phyloP scores from a whole-genome alignment of 2,113 vertebrate species.

The Edolisoma coerulescens region DNA sequence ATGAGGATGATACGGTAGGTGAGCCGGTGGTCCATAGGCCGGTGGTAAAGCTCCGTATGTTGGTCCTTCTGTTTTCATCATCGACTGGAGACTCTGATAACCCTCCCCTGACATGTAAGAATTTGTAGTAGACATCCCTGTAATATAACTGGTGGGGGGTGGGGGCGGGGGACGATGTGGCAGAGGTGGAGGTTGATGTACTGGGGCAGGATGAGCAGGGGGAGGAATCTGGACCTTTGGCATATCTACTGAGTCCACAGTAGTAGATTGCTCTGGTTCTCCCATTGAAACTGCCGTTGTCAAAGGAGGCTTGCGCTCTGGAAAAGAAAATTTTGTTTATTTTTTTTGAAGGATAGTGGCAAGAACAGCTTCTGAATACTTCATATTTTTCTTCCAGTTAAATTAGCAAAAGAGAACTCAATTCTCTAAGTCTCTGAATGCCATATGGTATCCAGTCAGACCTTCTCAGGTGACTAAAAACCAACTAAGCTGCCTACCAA shows the following conservation, averaged over 20 bases:
- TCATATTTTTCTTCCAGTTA: not conserved
- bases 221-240: conserved; percentile 86
- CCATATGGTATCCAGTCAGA: not conserved
- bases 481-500: not conserved
- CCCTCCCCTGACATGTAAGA: conserved; percentile 98
- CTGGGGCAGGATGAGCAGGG: conserved; percentile 84
- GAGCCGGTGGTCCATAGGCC: conserved; percentile 80
- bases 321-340: not conserved
- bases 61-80: conserved; percentile 96
- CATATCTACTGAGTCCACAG: conserved; percentile 76
- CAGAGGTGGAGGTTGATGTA: conserved; percentile 88
- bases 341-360: not conserved
- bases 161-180: conserved; percentile 88
- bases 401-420: not conserved
- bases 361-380: not conserved
- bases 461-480: not conserved
- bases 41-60: conserved; percentile 87
- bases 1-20: conserved; percentile 88
- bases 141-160: conserved; percentile 89
- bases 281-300: conserved; percentile 74
- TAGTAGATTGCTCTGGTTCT: conserved; percentile 74
- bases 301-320: conserved; percentile 86
- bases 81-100: conserved; percentile 92
- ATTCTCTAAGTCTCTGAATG: not conserved
- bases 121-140: conserved; percentile 91